These are phyloP conservation scores for Engraulis encrasicolus DNA, from an alignment of 2,113 vertebrate species.

Conservation along the genomic window DNA sequence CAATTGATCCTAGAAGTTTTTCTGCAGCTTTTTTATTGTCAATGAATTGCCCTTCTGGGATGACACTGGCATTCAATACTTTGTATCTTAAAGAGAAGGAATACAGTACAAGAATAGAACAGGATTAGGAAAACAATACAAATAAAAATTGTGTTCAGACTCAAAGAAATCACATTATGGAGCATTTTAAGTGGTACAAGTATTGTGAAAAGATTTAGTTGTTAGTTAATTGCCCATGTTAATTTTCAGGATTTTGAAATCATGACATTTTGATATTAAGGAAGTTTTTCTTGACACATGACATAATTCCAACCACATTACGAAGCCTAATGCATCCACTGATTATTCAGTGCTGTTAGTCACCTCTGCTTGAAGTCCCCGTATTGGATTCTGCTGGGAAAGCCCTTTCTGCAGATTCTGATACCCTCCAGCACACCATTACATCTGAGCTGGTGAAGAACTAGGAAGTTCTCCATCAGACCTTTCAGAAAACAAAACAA, in stretches of 20 bases:
- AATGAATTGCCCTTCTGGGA: conserved; percentile 86
- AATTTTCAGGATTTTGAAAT: no score
- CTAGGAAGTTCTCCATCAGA: conserved; percentile 86
- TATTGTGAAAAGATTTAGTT: no score
- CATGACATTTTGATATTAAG: no score
- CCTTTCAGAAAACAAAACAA: conserved; percentile 61
- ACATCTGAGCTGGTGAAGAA: conserved; percentile 88
- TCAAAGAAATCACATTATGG: no score
- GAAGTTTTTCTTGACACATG: no score
- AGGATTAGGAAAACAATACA: no score
- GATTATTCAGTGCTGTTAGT: no score
- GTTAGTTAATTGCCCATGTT: no score
- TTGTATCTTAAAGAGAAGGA: conserved; percentile 63
- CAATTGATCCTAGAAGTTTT: conserved; percentile 85
- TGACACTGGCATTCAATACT: conserved; percentile 82
- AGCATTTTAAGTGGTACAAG: no score
- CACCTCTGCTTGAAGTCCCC: conserved; percentile 89
- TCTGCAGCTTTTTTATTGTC: conserved; percentile 90
- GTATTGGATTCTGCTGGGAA: conserved; percentile 89
- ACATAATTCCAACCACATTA: no score
- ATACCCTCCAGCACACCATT: conserved; percentile 89
- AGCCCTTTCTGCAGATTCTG: conserved; percentile 89
- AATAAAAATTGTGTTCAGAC: no score
- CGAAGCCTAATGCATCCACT: no score
- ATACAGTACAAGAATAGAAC: neutral